Percentiles rank a stretch among this genome's conserved stretches.
Conservation (phyloP, 1,140 invertebrate genomes). For the Elymnias hypermnestra region DNA sequence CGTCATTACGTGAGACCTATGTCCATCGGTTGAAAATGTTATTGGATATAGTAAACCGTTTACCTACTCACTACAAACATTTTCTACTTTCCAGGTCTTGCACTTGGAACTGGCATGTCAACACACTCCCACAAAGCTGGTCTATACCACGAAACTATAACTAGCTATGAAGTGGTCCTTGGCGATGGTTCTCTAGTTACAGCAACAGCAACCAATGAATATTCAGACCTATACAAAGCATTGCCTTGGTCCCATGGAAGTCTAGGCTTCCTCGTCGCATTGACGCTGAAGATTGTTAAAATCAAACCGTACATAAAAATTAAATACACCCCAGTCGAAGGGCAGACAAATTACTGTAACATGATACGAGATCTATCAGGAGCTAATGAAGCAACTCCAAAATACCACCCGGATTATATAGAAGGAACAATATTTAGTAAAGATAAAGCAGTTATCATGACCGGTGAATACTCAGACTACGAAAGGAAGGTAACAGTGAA, state of each 20-base stretch:
- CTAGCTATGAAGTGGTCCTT: slow-evolving; percentile 84
- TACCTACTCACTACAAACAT: not conserved
- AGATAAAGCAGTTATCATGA: slow-evolving; percentile 86
- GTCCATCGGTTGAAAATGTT: too few relatives aligned
- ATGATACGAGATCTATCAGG: slow-evolving; percentile 75
- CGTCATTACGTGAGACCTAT: too few relatives aligned
- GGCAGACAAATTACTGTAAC: slow-evolving; percentile 80
- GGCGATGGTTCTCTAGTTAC: slow-evolving; percentile 83
- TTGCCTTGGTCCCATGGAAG: slow-evolving; percentile 92
- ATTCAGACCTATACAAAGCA: slow-evolving; percentile 84
- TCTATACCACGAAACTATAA: slow-evolving; percentile 88
- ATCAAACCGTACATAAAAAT: slow-evolving; percentile 81
- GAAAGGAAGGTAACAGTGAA: slow-evolving; percentile 77
- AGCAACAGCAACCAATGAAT: slow-evolving; percentile 83
- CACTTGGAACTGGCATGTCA: slow-evolving; percentile 90
- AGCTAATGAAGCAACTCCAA: slow-evolving; percentile 71
- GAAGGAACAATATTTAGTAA: slow-evolving; percentile 84
- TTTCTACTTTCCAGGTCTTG: slow-evolving; percentile 77
- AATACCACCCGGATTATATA: slow-evolving; percentile 85
- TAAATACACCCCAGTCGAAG: slow-evolving; percentile 82
- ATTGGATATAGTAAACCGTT: too few relatives aligned
- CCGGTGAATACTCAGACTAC: slow-evolving; percentile 76
- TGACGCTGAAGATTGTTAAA: slow-evolving; percentile 86
- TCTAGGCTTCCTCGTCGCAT: slow-evolving; percentile 86
- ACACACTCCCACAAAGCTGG: slow-evolving; percentile 88